Evolutionary conservation across 2,113 vertebrate genomes (phyloP).

Genomic region (Rhynchomys soricoides): DNA sequence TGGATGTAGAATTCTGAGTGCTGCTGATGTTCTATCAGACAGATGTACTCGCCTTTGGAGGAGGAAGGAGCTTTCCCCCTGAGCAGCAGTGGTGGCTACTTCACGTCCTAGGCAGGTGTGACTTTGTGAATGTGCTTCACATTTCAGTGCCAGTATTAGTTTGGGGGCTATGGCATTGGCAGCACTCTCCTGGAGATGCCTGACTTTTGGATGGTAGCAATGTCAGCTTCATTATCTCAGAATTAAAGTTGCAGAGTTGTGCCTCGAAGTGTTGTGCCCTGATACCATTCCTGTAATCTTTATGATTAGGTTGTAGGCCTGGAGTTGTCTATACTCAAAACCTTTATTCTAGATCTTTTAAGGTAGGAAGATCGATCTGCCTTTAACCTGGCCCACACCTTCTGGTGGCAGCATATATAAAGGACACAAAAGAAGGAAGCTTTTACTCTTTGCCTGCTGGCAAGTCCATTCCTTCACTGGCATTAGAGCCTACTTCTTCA

Average conservation of each 20-base stretch:
- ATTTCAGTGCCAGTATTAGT: neutral
- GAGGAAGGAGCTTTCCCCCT: neutral
- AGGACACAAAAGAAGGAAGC: neutral
- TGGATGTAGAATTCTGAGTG: neutral
- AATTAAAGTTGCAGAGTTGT: neutral
- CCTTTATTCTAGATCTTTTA: neutral
- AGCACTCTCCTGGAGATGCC: neutral
- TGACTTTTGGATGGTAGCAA: neutral
- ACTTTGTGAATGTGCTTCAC: neutral
- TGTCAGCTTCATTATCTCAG: neutral
- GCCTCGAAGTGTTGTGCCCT: neutral
- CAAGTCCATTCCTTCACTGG: neutral
- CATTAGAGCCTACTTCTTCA: neutral
- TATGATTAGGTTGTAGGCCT: neutral
- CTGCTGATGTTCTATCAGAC: neutral
- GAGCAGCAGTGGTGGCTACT: neutral
- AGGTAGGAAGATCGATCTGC: neutral
- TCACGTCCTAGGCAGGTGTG: neutral
- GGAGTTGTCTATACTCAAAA: neutral
- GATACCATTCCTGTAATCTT: neutral
- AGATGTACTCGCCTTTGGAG: neutral
- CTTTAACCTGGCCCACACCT: neutral
- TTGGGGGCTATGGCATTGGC: neutral
- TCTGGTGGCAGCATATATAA: neutral
- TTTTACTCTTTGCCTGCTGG: neutral